Evolutionary conservation across 2,113 vertebrate species (phyloP).

Genomic region (Phalacrocorax brasilianus): DNA sequence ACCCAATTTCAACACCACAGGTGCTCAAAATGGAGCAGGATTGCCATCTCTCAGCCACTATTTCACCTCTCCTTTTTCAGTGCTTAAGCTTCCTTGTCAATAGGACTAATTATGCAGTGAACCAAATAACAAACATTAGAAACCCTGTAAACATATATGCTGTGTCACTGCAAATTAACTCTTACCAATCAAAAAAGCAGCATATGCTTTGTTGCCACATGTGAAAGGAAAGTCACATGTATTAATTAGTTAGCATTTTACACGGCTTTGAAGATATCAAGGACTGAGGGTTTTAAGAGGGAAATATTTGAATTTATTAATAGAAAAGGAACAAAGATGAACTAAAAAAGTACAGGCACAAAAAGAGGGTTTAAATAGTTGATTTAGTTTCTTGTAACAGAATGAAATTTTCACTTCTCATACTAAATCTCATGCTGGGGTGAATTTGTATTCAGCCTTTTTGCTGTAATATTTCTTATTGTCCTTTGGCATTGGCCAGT

Average conservation of each 20-base stretch:
- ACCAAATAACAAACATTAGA: conserved; percentile 37
- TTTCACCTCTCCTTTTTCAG: conserved; percentile 2
- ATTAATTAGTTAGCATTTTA: conserved; percentile 54
- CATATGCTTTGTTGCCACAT: conserved; percentile 57
- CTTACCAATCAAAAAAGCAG: conserved; percentile 50
- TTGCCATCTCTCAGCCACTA: background rate
- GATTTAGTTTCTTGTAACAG: background rate
- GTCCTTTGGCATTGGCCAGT: background rate
- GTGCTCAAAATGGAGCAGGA: background rate
- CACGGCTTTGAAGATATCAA: conserved; percentile 34
- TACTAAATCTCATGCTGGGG: background rate
- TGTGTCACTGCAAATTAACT: conserved; percentile 68
- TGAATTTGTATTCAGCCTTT: background rate
- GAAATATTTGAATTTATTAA: conserved; percentile 39
- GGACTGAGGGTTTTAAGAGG: background rate
- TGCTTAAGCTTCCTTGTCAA: conserved; percentile 17
- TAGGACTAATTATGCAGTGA: conserved; percentile 49
- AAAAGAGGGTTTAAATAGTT: background rate
- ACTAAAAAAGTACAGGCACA: background rate
- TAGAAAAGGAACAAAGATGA: background rate
- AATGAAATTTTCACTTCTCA: background rate
- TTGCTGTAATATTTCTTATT: background rate
- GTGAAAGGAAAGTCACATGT: conserved; percentile 56
- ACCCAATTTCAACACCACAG: background rate
- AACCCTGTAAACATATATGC: conserved; percentile 58